Conservation (phyloP, 2,888 invertebrate species). For the Clanis bilineata region DNA sequence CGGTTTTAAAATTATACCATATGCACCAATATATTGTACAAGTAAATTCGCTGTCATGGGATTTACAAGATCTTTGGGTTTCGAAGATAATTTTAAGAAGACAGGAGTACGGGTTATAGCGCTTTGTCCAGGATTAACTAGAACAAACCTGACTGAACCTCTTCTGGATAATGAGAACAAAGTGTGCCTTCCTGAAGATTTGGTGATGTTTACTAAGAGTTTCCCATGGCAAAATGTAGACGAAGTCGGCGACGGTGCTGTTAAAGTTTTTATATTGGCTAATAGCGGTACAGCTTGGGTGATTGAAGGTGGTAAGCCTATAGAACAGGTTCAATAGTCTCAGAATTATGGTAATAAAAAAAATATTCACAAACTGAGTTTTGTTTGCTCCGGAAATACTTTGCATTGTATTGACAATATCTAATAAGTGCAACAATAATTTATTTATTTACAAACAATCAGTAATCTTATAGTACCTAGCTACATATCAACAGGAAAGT, state of each 20-base stretch:
- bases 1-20: constrained; percentile 67
- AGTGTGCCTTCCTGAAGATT: not conserved
- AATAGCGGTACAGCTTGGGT: constrained; percentile 80
- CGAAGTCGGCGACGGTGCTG: constrained; percentile 50
- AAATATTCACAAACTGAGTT: too few species aligned
- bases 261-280: constrained; percentile 56
- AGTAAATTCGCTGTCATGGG: constrained; percentile 78
- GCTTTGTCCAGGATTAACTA: constrained; percentile 64
- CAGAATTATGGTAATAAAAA: too few species aligned
- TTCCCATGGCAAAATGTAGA: constrained; percentile 51
- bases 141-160: constrained; percentile 27
- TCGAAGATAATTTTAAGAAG: constrained; percentile 51
- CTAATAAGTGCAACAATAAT: too few species aligned
- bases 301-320: constrained; percentile 65
- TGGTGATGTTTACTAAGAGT: constrained; percentile 15
- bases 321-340: constrained; percentile 36
- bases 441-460: too few species aligned
- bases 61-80: constrained; percentile 59
- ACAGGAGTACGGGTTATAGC: constrained; percentile 64
- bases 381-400: too few species aligned
- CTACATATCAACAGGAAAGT: too few species aligned
- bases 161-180: not conserved
- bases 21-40: constrained; percentile 77
- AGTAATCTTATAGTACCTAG: too few species aligned
- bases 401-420: too few species aligned